These are phyloP conservation scores for Gastrophysa polygoni DNA, from an alignment of 2,888 invertebrate species.

Conservation along the genomic window DNA sequence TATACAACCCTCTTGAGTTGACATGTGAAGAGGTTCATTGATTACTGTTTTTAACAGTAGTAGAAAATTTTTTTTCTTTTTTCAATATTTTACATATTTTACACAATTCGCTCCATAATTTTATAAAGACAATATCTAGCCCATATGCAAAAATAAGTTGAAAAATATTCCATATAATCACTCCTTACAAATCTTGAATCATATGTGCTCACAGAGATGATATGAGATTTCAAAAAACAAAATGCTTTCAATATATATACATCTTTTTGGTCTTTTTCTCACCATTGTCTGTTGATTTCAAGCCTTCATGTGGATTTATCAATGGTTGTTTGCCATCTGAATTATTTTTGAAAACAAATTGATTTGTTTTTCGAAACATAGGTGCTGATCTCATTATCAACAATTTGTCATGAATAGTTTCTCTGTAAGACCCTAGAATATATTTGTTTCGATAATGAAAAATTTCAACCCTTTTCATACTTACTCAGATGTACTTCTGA, in stretches of 20 bases:
- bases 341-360: conserved; percentile 63
- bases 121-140: too few relatives aligned
- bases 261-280: conserved; percentile 14
- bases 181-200: too few relatives aligned
- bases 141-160: too few relatives aligned
- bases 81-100: too few relatives aligned
- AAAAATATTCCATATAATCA: too few relatives aligned
- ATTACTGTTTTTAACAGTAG: too few relatives aligned
- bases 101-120: too few relatives aligned
- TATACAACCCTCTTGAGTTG: too few relatives aligned
- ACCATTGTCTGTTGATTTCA: conserved; percentile 52
- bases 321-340: conserved; percentile 60
- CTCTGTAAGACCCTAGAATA: conserved; percentile 68
- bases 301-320: conserved; percentile 75
- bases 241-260: neutral
- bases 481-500: conserved; percentile 73
- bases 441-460: conserved; percentile 7
- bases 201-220: too few relatives aligned
- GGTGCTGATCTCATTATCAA: conserved; percentile 73
- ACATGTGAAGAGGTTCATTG: too few relatives aligned
- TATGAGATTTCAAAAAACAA: too few relatives aligned
- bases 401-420: conserved; percentile 73
- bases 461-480: conserved; percentile 39
- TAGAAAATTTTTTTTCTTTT: too few relatives aligned
- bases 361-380: conserved; percentile 76